phyloP scores from a whole-genome alignment of 2,113 vertebrate species.

The Ceyx melanurus region DNA sequence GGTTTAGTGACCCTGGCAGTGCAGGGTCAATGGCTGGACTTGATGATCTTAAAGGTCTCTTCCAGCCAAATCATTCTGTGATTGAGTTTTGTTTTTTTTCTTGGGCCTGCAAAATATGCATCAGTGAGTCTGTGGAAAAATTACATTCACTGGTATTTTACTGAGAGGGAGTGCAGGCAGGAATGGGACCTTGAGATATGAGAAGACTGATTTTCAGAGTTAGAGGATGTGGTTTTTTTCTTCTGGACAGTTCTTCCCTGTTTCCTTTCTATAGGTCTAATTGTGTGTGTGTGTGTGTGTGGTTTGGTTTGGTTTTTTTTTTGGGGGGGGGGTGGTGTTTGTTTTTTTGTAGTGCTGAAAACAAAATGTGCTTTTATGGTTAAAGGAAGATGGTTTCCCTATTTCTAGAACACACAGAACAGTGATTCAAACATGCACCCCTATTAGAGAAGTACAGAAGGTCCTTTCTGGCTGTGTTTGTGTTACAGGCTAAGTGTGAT shows the following conservation, averaged over 20 bases:
- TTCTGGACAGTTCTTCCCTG: background rate
- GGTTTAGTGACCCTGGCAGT: too few relatives aligned
- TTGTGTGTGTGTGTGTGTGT: too few relatives aligned
- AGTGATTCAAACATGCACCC: background rate
- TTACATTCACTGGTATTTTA: background rate
- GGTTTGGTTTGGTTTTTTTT: too few relatives aligned
- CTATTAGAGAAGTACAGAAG: background rate
- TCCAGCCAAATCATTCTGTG: too few relatives aligned
- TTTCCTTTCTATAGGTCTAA: background rate
- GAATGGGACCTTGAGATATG: background rate
- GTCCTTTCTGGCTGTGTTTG: background rate
- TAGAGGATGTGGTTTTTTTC: background rate
- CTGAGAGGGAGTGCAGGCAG: background rate
- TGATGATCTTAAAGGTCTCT: too few relatives aligned
- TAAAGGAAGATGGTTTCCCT: background rate
- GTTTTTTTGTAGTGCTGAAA: background rate
- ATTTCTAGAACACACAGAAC: fast-evolving
- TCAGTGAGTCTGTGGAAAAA: background rate
- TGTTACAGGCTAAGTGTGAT: background rate
- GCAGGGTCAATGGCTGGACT: too few relatives aligned
- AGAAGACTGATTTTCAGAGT: background rate
- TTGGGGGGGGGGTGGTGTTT: too few relatives aligned
- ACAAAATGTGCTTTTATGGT: background rate
- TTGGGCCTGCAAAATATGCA: background rate
- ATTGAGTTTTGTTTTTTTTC: background rate